Base-by-base conservation (phyloP, 2,888 invertebrate genomes). In the Andrena trimmerana region DNA sequence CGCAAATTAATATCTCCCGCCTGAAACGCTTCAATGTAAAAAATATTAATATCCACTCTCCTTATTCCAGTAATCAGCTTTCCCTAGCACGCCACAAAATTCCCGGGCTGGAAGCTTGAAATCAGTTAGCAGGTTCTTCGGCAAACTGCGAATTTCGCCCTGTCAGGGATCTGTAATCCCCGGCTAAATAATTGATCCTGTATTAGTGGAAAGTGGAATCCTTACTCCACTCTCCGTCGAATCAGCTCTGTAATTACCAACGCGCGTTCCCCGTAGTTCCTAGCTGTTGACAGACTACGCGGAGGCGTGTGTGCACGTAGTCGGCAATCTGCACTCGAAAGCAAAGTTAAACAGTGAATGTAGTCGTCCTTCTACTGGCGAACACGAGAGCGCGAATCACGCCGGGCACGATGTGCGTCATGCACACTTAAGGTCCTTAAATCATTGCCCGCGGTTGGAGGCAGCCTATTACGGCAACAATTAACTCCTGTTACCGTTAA, bases 361-460 rank as follows among this genome's bases (percentile, higher is more conserved):
- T 93, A 91, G 93, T 93, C 89, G 93, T 90, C 93, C 93, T 93
- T 93, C 92, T 83, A 76, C 36, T 83, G 48, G 48, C 62, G 59
- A 33, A 70, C 69, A 62, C 67, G 78, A 66, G 67, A 74, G 74
- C 54, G 36, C 66, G 60, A 68, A 68, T 80, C 73, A 50, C 27
- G 42, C 42, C 29, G 27, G 24, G 31, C 69, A 63, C 20, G 29
- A 20, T 67, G 31, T 33, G 29, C 24, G 59, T 63, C 31, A 67
- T 13, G 52, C 5, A 13, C 50, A 10, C 16, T 50, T 50, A 29
- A 6, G 13, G 24, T 16, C 54, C 36, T 48, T 16, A 16, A 48
- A 27, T 20, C 48, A 1, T 62, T 62, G 27, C 8, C 59, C 16
- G 33, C 10, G 20, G 29, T 1, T n/a, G n/a, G 33, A 13, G 16